Conservation (phyloP, 1,140 invertebrate species). For the Saxidomus purpurata region DNA sequence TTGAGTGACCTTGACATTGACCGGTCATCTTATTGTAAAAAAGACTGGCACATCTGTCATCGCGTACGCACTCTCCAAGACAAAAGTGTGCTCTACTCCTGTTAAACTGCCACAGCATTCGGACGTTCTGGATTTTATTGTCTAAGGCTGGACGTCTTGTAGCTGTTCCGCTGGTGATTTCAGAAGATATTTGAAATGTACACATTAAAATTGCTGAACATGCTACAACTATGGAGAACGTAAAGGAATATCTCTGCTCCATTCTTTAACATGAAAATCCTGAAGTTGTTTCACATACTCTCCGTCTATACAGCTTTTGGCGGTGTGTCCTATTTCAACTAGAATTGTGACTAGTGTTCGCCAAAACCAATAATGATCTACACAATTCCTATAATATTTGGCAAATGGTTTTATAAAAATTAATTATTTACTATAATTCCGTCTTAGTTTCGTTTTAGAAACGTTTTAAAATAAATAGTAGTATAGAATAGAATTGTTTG, state of each 20-base stretch:
- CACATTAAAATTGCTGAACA: not conserved
- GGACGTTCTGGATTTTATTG: not conserved
- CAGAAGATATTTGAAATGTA: constrained; percentile 9
- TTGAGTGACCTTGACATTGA: constrained; percentile 35
- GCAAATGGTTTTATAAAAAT: too few relatives aligned
- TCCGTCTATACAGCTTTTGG: not conserved
- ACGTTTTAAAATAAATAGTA: too few relatives aligned
- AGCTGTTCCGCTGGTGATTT: not conserved
- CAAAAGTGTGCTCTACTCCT: not conserved
- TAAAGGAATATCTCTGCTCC: not conserved
- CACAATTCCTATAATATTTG: not conserved
- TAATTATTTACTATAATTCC: too few relatives aligned
- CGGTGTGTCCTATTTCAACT: not conserved
- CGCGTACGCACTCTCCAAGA: not conserved
- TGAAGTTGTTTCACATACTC: not conserved
- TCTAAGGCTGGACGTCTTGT: not conserved
- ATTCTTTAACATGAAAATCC: not conserved
- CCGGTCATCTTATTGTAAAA: constrained; percentile 22
- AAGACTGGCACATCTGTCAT: not conserved
- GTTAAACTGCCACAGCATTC: not conserved
- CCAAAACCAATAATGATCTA: not conserved
- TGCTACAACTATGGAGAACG: not conserved
- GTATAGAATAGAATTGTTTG: too few relatives aligned
- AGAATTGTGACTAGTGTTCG: not conserved
- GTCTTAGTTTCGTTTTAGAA: too few relatives aligned